Percentiles rank a stretch among this genome's conserved stretches.
These are phyloP conservation scores for Drosophila diplacantha DNA, from an alignment of 2,888 invertebrate species.

Conservation along the genomic window DNA sequence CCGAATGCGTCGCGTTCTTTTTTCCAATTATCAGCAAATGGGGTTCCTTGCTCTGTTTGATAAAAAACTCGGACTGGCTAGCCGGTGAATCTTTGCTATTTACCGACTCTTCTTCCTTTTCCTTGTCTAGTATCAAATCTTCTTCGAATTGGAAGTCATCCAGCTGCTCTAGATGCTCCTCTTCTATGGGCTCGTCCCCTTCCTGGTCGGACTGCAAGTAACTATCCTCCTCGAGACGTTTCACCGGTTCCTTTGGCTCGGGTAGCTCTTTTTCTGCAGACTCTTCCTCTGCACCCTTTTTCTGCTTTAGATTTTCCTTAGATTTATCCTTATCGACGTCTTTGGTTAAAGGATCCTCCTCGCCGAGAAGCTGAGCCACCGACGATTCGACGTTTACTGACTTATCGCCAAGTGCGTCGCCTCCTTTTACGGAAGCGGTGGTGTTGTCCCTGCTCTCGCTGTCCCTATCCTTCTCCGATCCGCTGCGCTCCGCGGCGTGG, in stretches of 20 bases:
- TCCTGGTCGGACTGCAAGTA: conserved; percentile 24
- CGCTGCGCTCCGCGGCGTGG: conserved; percentile 12
- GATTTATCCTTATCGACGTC: not conserved
- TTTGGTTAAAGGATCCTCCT: not conserved
- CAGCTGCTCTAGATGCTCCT: conserved; percentile 13
- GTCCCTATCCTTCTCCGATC: conserved; percentile 30
- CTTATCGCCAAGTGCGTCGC: not conserved
- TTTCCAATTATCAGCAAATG: conserved; percentile 54
- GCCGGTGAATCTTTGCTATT: not conserved
- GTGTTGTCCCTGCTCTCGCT: conserved; percentile 21
- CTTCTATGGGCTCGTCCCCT: conserved; percentile 1
- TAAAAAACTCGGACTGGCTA: conserved; percentile 49
- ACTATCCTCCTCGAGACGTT: not conserved
- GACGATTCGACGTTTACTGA: not conserved
- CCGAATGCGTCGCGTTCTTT: conserved; percentile 17
- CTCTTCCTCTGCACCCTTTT: not conserved
- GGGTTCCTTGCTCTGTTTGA: conserved; percentile 44
- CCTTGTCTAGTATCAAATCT: not conserved
- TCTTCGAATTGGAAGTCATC: conserved; percentile 7
- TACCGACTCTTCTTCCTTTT: not conserved
- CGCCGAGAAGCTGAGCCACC: not conserved
- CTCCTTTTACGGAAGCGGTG: conserved; percentile 3
- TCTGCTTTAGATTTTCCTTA: conserved; percentile 4
- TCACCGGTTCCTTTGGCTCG: not conserved
- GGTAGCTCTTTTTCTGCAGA: not conserved